Evolutionary conservation across 2,888 invertebrate genomes (phyloP).

Genomic region (Mimumesa dahlbomi): DNA sequence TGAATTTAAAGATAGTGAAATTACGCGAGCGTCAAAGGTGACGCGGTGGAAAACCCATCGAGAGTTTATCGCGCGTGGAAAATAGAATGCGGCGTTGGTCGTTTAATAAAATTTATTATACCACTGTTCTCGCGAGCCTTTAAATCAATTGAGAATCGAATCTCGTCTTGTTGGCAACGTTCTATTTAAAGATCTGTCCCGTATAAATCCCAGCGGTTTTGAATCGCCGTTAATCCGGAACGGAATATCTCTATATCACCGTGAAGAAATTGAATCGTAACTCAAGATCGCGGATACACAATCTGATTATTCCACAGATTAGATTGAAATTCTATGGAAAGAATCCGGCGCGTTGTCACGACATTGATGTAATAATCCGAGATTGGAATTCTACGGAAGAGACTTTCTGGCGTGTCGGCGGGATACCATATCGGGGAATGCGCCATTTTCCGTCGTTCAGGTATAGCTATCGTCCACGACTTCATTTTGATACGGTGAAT

Average conservation of each 20-base stretch:
- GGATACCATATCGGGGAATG: slow-evolving; percentile 16
- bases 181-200: no score
- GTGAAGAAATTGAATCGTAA: slow-evolving; percentile 25
- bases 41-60: no score
- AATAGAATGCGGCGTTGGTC: no score
- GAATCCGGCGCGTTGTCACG: slow-evolving; percentile 23
- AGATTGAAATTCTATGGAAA: slow-evolving; percentile 28
- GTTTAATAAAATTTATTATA: no score
- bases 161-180: no score
- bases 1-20: no score
- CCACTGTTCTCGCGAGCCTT: no score
- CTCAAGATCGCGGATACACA: slow-evolving; percentile 16
- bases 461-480: slow-evolving; percentile 4
- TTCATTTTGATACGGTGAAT: neutral
- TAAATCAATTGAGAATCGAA: no score
- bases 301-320: slow-evolving; percentile 37
- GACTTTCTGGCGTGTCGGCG: slow-evolving; percentile 6
- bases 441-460: slow-evolving; percentile 31
- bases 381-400: slow-evolving; percentile 31
- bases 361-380: slow-evolving; percentile 45
- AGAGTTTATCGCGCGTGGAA: no score
- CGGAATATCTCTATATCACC: neutral
- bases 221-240: neutral
- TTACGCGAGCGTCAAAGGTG: no score
- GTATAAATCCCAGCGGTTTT: neutral